Conservation (phyloP, 2,113 vertebrate species). For the Orycteropus afer region DNA sequence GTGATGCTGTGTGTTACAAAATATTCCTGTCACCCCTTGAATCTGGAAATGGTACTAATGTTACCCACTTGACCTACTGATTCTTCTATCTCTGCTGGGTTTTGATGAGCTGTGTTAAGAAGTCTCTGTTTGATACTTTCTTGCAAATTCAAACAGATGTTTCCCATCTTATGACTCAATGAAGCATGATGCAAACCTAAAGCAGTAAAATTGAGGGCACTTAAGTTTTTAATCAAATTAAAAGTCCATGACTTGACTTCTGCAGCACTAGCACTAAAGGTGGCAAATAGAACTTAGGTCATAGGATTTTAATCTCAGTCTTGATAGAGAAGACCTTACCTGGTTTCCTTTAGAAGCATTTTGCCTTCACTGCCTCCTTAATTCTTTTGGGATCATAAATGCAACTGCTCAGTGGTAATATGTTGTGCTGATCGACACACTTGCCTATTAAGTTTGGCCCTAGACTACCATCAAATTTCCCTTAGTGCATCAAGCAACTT, state of each 20-base stretch:
- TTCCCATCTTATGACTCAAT: slow-evolving; percentile 78
- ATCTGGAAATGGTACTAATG: slow-evolving; percentile 31
- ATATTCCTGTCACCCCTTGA: slow-evolving; percentile 68
- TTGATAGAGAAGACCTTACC: slow-evolving; percentile 15
- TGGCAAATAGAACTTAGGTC: slow-evolving; percentile 74
- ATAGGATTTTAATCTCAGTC: slow-evolving; percentile 73
- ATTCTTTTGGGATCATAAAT: slow-evolving; percentile 59
- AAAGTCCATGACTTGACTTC: slow-evolving; percentile 78
- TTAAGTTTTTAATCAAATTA: slow-evolving; percentile 82
- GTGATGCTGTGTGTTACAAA: slow-evolving; percentile 62
- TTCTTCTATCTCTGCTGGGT: slow-evolving; percentile 46
- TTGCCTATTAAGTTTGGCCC: slow-evolving; percentile 52
- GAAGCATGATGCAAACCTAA: slow-evolving; percentile 77
- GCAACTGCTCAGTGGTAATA: slow-evolving; percentile 49
- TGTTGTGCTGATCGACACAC: slow-evolving; percentile 62
- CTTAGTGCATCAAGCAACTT: slow-evolving; percentile 55
- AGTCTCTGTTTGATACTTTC: slow-evolving; percentile 65
- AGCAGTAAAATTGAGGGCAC: slow-evolving; percentile 72
- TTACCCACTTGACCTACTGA: slow-evolving; percentile 65
- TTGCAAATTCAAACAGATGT: slow-evolving; percentile 83
- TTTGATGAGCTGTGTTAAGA: slow-evolving; percentile 35
- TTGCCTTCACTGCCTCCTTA: slow-evolving; percentile 62
- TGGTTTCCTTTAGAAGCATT: slow-evolving; percentile 61
- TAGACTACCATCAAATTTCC: slow-evolving; percentile 59
- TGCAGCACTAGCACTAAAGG: slow-evolving; percentile 64